These are phyloP conservation scores for Percopsis omiscomaycus DNA, from an alignment of 2,797 vertebrate species.

Conservation along the genomic window DNA sequence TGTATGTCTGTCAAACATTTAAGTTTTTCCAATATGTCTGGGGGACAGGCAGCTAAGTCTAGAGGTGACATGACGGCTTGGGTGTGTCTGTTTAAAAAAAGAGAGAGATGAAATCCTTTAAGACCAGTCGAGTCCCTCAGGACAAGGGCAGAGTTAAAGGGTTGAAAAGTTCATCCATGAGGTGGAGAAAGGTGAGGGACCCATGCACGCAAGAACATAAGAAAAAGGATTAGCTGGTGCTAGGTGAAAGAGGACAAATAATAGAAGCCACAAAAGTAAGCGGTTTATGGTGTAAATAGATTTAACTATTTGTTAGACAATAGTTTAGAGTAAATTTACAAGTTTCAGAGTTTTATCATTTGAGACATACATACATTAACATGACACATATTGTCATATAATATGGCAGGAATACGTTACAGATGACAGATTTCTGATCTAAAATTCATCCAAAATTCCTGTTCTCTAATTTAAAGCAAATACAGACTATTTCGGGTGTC, in stretches of 20 bases:
- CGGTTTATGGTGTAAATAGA: conserved; percentile 42
- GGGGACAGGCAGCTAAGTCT: conserved; percentile 37
- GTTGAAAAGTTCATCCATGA: conserved; percentile 71
- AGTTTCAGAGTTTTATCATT: too few relatives aligned
- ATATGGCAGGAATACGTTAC: too few relatives aligned
- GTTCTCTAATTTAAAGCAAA: too few relatives aligned
- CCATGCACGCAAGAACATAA: conserved; percentile 55
- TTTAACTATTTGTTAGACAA: too few relatives aligned
- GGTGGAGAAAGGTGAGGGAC: conserved; percentile 51
- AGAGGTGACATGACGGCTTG: conserved; percentile 40
- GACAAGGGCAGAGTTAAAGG: conserved; percentile 56
- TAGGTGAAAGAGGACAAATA: conserved; percentile 49
- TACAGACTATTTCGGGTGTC: too few relatives aligned
- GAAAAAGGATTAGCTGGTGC: conserved; percentile 43
- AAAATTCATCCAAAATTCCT: too few relatives aligned
- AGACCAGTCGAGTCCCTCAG: conserved; percentile 30
- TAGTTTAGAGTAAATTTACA: too few relatives aligned
- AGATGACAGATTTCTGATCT: too few relatives aligned
- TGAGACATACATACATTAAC: too few relatives aligned
- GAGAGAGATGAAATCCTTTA: conserved; percentile 15
- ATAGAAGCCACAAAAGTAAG: conserved; percentile 35
- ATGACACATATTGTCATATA: too few relatives aligned
- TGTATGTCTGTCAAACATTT: not conserved
- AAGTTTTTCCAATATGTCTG: conserved; percentile 34
- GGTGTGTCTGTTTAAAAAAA: not conserved